These are phyloP conservation scores for Periparus ater DNA, from an alignment of 2,797 vertebrate species.

Conservation along the genomic window DNA sequence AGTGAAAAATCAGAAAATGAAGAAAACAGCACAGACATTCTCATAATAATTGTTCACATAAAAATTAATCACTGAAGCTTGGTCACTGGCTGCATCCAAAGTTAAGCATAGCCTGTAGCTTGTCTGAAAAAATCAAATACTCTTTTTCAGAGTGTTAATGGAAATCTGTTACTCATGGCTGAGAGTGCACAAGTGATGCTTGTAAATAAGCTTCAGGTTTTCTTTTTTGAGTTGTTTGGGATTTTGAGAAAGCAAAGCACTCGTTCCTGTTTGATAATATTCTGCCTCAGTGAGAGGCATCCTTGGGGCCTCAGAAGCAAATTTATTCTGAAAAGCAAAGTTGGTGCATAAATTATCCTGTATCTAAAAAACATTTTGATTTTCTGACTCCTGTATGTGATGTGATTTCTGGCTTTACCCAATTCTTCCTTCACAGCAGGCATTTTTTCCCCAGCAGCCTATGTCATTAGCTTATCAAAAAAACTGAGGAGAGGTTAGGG, in stretches of 20 bases:
- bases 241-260: slow-evolving; percentile 41
- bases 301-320: slow-evolving; percentile 34
- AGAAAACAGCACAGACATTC: slow-evolving; percentile 32
- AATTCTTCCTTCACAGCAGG: background rate
- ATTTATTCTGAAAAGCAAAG: slow-evolving; percentile 23
- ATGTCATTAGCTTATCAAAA: slow-evolving; percentile 8
- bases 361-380: background rate
- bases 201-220: slow-evolving; percentile 59
- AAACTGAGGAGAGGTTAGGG: background rate
- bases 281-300: slow-evolving; percentile 1
- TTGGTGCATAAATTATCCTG: slow-evolving; percentile 13
- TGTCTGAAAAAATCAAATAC: slow-evolving; percentile 55
- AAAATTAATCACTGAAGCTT: slow-evolving; percentile 54
- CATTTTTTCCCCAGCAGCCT: background rate
- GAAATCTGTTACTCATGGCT: slow-evolving; percentile 50
- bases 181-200: slow-evolving; percentile 40
- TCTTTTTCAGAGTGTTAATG: slow-evolving; percentile 48
- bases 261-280: slow-evolving; percentile 30
- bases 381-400: background rate
- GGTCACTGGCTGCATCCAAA: slow-evolving; percentile 57
- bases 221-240: slow-evolving; percentile 36
- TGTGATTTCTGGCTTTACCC: background rate
- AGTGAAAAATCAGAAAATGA: slow-evolving; percentile 51
- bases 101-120: slow-evolving; percentile 53
- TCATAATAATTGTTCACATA: slow-evolving; percentile 54